Conservation (phyloP, 2,797 vertebrate species). For the Clangula hyemalis region DNA sequence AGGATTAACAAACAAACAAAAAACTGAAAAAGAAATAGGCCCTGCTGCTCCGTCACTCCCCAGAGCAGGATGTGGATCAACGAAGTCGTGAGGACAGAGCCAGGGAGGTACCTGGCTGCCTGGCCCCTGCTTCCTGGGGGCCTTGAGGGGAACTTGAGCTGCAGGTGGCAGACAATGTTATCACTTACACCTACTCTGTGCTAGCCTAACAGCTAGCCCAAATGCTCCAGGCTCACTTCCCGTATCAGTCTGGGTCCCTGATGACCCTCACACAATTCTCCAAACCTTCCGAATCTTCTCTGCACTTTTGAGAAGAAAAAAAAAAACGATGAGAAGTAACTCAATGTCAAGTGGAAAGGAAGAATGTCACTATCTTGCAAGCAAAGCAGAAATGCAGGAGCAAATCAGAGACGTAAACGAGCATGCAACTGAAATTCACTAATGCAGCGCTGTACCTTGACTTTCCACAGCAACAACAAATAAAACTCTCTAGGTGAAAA, state of each 20-base stretch:
- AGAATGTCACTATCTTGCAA: not conserved
- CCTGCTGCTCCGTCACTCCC: accelerated
- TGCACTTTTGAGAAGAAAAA: not conserved
- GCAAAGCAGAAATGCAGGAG: not conserved
- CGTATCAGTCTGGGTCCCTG: not conserved
- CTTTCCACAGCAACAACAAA: too few species aligned
- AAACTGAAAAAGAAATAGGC: not conserved
- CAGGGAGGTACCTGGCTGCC: not conserved
- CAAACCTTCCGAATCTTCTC: not conserved
- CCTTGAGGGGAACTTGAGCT: not conserved
- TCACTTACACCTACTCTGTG: not conserved
- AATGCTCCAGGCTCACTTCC: not conserved
- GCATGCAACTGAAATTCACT: accelerated
- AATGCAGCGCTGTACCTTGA: not conserved
- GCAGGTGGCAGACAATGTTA: accelerated
- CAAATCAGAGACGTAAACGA: not conserved
- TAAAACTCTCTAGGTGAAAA: too few species aligned
- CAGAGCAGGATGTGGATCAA: accelerated
- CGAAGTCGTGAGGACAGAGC: not conserved
- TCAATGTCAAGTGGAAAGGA: not conserved
- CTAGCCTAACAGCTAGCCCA: not conserved
- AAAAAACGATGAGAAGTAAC: not conserved
- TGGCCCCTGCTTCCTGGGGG: not conserved
- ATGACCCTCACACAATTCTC: not conserved
- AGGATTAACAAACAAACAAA: not conserved